Base-by-base conservation (phyloP, 2,113 vertebrate genomes). In the Nycticorax nycticorax region DNA sequence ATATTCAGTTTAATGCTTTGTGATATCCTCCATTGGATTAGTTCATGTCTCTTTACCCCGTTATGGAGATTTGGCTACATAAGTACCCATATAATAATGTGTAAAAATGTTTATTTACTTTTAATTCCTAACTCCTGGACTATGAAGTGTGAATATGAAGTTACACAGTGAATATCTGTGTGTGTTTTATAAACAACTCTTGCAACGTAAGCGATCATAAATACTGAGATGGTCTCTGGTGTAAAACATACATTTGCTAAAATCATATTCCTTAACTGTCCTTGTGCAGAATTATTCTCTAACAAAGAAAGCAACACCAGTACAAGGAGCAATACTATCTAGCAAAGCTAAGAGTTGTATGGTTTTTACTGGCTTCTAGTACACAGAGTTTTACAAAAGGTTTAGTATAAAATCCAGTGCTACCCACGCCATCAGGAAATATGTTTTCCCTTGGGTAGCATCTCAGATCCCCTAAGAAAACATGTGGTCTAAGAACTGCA, bases 401-500 rank as follows among this genome's bases (percentile, higher is more conserved):
- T 73, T 85, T 50, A 57, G 6, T 84, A 53, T 75, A 87, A 94
- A 91, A 72, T 43, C 9, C 45, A 74, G 45, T 41, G 50, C 88
- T 92, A 94, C 92, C 88, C 93, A 95, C 43, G 11, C 85, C 20
- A 8, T 86, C 85, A 94, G 92, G 92, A 96, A 94, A 88, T 92
- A 62, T 8, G 11, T 93, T 96, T 90, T 96, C 78, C 82, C 85
- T 74, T 71, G 80, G 72, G 82, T 50, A 92, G 55, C 37, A 80
- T 92, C 90, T 91, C 28, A 48, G 23, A 88, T 94, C 41, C 68
- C 75, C 14, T 71, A 85, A 88, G 93, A 93, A 90, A 88, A 92
- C 67, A 88, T 69, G 85, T 95, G 95, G 55, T 82, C 72, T 50
- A 71, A 52, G n/a, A 88, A 62, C 12, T 83, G 39, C 45, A 92